A percentile compares a stretch with the other conserved stretches of the same genome.
Evolutionary conservation across 2,113 vertebrate genomes (phyloP).

Genomic region (Heterocephalus glaber): DNA sequence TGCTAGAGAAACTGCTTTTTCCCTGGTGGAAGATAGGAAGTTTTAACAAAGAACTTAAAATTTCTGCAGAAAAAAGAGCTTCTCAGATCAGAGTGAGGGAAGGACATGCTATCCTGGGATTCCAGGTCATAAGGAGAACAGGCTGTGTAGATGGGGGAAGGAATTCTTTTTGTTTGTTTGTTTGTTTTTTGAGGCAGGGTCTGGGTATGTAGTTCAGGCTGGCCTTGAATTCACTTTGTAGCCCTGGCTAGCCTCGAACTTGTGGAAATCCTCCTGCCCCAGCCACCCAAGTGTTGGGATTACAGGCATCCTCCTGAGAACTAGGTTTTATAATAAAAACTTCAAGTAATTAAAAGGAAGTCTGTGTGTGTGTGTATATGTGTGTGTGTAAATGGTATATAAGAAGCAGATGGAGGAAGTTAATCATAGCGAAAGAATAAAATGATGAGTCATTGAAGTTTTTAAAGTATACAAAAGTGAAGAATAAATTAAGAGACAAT

Average conservation of each 20-base stretch:
- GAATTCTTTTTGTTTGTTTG: background rate
- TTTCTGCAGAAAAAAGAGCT: background rate
- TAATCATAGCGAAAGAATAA: constrained; percentile 2
- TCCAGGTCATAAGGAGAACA: background rate
- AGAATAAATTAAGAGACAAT: background rate
- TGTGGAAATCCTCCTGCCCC: background rate
- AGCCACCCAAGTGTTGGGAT: background rate
- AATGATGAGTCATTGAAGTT: background rate
- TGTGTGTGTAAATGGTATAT: background rate
- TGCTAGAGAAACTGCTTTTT: background rate
- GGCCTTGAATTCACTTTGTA: background rate
- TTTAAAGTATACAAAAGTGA: background rate
- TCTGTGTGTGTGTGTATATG: background rate
- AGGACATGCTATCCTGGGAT: background rate
- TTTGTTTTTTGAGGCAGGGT: background rate
- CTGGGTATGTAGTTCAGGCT: background rate
- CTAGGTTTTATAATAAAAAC: background rate
- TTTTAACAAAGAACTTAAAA: background rate
- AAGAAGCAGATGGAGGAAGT: background rate
- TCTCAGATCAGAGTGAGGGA: background rate
- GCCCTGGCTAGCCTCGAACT: background rate
- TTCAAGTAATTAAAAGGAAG: background rate
- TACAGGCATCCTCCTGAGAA: background rate
- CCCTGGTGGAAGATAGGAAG: background rate
- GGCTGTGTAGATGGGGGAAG: background rate